Evolutionary conservation across 2,797 vertebrate genomes (phyloP).

Genomic region (Oryzias sinensis): DNA sequence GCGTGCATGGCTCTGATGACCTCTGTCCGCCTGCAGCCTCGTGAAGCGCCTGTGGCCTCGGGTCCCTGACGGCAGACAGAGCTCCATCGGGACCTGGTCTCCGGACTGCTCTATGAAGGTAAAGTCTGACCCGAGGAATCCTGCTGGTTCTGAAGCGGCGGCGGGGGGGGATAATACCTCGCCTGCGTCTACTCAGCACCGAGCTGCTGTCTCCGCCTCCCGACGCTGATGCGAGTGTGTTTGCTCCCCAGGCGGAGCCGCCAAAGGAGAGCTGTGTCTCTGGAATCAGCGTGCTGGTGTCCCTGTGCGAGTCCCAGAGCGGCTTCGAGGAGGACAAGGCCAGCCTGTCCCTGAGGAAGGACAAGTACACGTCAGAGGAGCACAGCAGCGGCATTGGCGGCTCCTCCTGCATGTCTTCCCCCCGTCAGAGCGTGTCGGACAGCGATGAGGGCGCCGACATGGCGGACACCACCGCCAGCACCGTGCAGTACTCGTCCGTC

Average conservation of each 20-base stretch:
- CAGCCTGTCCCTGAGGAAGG: conserved; percentile 86
- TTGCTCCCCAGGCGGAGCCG: conserved; percentile 78
- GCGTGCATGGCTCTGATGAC: background rate
- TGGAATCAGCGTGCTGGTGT: conserved; percentile 87
- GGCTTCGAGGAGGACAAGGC: conserved; percentile 86
- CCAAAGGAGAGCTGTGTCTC: conserved; percentile 85
- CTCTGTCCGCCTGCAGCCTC: conserved; percentile 75
- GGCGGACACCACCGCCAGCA: conserved; percentile 87
- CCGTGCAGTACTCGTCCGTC: conserved; percentile 92
- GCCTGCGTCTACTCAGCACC: too few species aligned
- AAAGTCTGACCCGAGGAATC: conserved; percentile 32
- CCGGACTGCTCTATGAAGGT: conserved; percentile 88
- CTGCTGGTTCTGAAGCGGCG: too few species aligned
- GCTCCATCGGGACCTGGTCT: conserved; percentile 93
- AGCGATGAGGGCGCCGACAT: conserved; percentile 86
- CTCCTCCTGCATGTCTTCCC: conserved; percentile 96
- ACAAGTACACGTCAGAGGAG: conserved; percentile 90
- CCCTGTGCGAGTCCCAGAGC: conserved; percentile 78
- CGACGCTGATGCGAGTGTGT: background rate
- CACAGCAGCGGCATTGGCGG: conserved; percentile 98
- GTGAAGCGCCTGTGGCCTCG: conserved; percentile 91
- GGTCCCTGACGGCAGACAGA: conserved; percentile 93
- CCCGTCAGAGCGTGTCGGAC: conserved; percentile 91
- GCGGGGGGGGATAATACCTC: too few species aligned
- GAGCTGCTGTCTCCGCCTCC: too few species aligned